A percentile compares a stretch with the other conserved stretches of the same genome.
Conservation (phyloP, 2,797 vertebrate species). For the Protosalanx chinensis region DNA sequence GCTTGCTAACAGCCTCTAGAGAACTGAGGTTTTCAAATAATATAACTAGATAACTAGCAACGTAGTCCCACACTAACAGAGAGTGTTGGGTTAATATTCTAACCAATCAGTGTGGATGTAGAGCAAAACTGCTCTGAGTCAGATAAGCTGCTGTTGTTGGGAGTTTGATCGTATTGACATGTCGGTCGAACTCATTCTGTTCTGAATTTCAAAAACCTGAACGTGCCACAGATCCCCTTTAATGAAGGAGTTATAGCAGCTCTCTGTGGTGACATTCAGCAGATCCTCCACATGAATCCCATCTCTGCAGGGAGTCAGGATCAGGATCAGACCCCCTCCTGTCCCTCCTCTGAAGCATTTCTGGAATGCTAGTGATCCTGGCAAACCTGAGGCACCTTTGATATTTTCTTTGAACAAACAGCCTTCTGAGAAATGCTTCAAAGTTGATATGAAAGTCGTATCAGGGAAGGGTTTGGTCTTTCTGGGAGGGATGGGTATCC, state of each 20-base stretch:
- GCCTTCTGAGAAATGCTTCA: not conserved
- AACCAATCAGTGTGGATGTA: conserved; percentile 27
- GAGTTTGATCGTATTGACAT: too few relatives aligned
- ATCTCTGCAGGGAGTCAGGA: not conserved
- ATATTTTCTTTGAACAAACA: not conserved
- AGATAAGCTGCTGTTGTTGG: not conserved
- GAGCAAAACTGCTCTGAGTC: too few relatives aligned
- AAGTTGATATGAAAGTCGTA: too few relatives aligned
- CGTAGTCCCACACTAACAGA: conserved; percentile 32
- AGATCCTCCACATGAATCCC: not conserved
- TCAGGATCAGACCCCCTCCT: not conserved
- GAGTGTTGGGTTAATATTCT: conserved; percentile 32
- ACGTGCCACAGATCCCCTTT: not conserved
- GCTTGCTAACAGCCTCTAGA: conserved; percentile 38
- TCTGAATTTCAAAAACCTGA: not conserved
- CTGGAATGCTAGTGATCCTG: not conserved
- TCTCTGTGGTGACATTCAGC: not conserved
- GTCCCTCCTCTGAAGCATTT: not conserved
- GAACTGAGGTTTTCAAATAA: not conserved
- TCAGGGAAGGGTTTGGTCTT: not conserved
- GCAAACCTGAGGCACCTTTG: not conserved
- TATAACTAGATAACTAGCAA: conserved; percentile 23
- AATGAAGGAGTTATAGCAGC: not conserved
- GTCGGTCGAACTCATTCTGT: too few relatives aligned
- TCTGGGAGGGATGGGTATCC: not conserved